These are phyloP conservation scores for Quadroppia sp. DNA, from an alignment of 2,888 invertebrate species.

Conservation along the genomic window DNA sequence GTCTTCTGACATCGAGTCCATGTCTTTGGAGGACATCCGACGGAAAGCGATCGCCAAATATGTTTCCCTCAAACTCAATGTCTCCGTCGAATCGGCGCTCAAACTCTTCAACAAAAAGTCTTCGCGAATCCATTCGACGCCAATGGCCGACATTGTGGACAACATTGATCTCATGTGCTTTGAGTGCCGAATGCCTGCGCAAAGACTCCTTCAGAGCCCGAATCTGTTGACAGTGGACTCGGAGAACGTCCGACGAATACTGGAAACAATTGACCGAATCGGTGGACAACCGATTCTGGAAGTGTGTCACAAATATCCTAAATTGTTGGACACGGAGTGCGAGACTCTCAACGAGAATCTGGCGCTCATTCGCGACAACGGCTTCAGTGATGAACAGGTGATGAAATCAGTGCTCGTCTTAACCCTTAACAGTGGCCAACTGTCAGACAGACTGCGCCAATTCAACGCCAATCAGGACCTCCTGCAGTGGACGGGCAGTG, in stretches of 20 bases:
- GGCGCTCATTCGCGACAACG: background rate
- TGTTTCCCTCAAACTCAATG: background rate
- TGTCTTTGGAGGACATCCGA: background rate
- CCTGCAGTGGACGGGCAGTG: background rate
- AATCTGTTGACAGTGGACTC: background rate
- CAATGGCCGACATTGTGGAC: background rate
- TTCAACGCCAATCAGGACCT: background rate
- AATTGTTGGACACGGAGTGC: conserved; percentile 5
- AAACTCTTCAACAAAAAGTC: background rate
- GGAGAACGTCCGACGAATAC: background rate
- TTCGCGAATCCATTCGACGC: background rate
- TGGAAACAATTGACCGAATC: background rate
- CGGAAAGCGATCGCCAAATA: background rate
- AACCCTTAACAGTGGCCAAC: background rate
- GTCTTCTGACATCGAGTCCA: background rate
- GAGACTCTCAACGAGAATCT: background rate
- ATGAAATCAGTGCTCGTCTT: background rate
- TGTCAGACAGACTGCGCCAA: background rate
- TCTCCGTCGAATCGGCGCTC: background rate
- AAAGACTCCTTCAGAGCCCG: background rate
- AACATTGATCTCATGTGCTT: background rate
- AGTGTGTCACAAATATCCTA: background rate
- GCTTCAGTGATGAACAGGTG: background rate
- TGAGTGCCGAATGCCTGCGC: background rate
- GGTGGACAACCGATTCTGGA: background rate